phyloP scores from a whole-genome alignment of 2,888 invertebrate species.

The Caenorhabditis sinica region DNA sequence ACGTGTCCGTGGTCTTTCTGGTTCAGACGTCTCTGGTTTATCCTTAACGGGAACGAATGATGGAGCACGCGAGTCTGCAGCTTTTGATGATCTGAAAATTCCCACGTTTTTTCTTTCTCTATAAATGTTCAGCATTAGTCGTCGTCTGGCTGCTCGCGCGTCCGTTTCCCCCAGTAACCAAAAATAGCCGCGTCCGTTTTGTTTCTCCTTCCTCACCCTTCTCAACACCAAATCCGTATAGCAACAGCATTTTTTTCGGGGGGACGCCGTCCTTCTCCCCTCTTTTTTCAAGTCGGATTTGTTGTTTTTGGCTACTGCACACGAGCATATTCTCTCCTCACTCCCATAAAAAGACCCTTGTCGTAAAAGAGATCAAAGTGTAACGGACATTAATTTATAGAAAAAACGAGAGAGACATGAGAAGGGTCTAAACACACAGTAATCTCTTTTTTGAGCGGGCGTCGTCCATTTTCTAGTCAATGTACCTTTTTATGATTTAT shows the following conservation, averaged over 20 bases:
- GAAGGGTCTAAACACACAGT: conserved; percentile 27
- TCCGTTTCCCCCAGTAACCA: conserved; percentile 55
- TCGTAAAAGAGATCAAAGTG: conserved; percentile 58
- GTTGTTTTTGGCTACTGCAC: conserved; percentile 32
- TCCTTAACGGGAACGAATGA: conserved; percentile 76
- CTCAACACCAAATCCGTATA: conserved; percentile 46
- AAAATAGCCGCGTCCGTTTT: background rate
- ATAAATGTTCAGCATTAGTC: background rate
- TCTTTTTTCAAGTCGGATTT: conserved; percentile 1
- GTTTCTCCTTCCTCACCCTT: background rate
- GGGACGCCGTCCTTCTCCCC: conserved; percentile 31
- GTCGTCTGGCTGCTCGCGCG: background rate
- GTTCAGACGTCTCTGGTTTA: conserved; percentile 49
- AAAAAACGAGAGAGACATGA: conserved; percentile 6
- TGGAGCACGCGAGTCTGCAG: conserved; percentile 66
- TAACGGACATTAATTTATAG: conserved; percentile 27
- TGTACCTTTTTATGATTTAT: conserved; percentile 17
- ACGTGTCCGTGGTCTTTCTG: conserved; percentile 51
- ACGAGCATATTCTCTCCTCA: background rate
- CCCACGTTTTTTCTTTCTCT: background rate
- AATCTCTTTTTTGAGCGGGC: conserved; percentile 26
- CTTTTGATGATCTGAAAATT: conserved; percentile 47
- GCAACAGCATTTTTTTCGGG: conserved; percentile 52
- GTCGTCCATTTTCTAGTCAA: conserved; percentile 38
- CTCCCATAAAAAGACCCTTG: conserved; percentile 2